phyloP scores from a whole-genome alignment of 30 jellyfish, hydroid and myxozoan species.

The Morbakka virulenta region DNA sequence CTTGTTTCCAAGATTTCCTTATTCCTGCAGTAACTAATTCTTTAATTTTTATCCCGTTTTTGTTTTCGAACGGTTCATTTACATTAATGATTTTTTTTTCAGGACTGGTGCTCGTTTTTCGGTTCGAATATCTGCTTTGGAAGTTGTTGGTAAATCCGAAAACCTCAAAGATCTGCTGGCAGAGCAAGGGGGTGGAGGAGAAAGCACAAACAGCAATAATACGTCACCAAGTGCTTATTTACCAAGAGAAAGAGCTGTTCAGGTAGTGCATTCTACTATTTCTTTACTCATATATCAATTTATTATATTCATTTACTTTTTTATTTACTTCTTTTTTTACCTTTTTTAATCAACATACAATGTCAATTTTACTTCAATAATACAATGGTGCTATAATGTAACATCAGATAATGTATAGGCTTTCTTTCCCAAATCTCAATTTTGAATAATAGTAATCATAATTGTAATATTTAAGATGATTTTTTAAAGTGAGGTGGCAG shows the following conservation, averaged over 20 bases:
- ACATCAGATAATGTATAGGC: no score
- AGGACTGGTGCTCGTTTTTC: constrained; percentile 96
- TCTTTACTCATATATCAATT: neutral
- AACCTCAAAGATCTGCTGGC: constrained; percentile 73
- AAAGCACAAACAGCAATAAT: constrained; percentile 64
- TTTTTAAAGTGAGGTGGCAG: no score
- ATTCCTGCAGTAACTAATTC: neutral
- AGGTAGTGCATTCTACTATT: constrained; percentile 35
- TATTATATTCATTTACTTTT: neutral
- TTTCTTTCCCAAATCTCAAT: no score
- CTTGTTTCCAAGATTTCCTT: neutral
- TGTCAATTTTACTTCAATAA: no score
- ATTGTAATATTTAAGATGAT: no score
- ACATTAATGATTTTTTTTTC: neutral
- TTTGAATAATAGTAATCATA: no score
- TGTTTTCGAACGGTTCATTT: neutral
- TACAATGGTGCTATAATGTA: no score
- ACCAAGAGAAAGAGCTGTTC: constrained; percentile 88
- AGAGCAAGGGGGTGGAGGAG: constrained; percentile 77
- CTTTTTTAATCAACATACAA: no score
- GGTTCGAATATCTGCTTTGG: constrained; percentile 93
- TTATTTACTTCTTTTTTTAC: no score
- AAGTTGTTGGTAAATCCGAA: constrained; percentile 85
- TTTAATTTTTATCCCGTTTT: neutral
- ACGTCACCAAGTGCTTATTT: constrained; percentile 83